Base-by-base conservation (phyloP, 2,888 invertebrate genomes). In the Drosophila kokeensis region DNA sequence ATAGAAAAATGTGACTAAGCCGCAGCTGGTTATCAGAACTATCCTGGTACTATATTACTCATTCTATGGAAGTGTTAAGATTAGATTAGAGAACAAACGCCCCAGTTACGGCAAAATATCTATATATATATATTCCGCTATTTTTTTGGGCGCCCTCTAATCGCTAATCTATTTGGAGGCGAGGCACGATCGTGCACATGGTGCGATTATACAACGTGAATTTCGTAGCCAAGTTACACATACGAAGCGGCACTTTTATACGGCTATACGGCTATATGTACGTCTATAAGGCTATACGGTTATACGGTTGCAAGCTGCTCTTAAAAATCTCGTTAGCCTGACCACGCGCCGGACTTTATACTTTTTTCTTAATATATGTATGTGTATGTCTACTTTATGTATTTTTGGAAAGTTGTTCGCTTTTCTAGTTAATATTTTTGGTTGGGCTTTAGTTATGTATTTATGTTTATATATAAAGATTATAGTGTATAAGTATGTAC, bases 161-260 rank as follows among this genome's bases (percentile, higher is more conserved):
- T 62, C 80, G 53, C 36, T 18, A 45, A 52, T 65, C 36, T 57
- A 34, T 57, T 54, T 59, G 59, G 54, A 77, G 63, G 57, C 79
- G 29, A 60, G 65, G 69, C 84, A 84, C 84, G 84, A 81, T 76
- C 64, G 64, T 36, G 63, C 63, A 78, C 69, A 86, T 73, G 73
- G 58, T 29, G 64, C 72, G 87, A 81, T 89, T 84, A 87, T 79
- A 84, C 89, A 84, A 84, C 82, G 70, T 79, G 61, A 76, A 78
- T 74, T 73, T 79, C 59, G 29, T 60, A 59, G 29, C 30, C 27
- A 7, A n/a, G 32, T 32, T 15, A 38, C 30, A 55, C 7, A 53
- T 27, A 59, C 36, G 58, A 6, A 24, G 50, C 42, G 54, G 48
- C 38, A 69, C 30, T 30, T 63, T 36, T 50, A 48, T 54, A n/a